Evolutionary conservation across 2,113 vertebrate genomes (phyloP).

Genomic region (Ophiodon elongatus): DNA sequence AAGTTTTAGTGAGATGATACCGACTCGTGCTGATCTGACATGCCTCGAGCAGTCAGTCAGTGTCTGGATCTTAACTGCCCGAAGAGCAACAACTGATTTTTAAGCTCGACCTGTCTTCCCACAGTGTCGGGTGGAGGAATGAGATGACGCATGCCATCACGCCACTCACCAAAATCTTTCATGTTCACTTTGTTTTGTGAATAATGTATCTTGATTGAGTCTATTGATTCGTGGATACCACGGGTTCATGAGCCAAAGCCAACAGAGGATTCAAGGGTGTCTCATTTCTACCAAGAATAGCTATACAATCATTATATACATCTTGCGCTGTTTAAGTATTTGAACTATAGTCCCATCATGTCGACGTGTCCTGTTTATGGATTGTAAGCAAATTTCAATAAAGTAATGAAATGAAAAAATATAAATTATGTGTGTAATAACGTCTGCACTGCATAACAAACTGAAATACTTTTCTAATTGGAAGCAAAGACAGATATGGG

Average conservation of each 20-base stretch:
- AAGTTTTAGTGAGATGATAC: neutral
- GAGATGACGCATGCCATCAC: neutral
- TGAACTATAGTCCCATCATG: neutral
- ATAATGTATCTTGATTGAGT: conserved; percentile 5
- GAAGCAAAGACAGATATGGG: neutral
- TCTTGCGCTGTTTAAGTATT: neutral
- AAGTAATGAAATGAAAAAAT: neutral
- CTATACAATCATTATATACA: neutral
- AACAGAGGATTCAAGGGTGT: neutral
- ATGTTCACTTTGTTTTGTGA: conserved; percentile 15
- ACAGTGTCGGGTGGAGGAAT: conserved; percentile 24
- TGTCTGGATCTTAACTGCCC: conserved; percentile 14
- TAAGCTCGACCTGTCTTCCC: conserved; percentile 14
- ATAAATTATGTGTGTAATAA: neutral
- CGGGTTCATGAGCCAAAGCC: neutral
- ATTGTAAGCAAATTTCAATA: neutral
- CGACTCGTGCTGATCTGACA: conserved; percentile 5
- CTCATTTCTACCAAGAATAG: neutral
- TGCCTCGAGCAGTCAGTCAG: conserved; percentile 2
- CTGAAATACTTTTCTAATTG: neutral
- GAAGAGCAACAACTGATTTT: conserved; percentile 31
- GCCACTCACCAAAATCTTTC: neutral
- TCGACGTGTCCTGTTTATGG: neutral
- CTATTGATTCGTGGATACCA: conserved; percentile 3
- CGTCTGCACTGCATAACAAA: neutral